Conservation (phyloP, 2,113 vertebrate genomes). For the Australoheros scitulus region DNA sequence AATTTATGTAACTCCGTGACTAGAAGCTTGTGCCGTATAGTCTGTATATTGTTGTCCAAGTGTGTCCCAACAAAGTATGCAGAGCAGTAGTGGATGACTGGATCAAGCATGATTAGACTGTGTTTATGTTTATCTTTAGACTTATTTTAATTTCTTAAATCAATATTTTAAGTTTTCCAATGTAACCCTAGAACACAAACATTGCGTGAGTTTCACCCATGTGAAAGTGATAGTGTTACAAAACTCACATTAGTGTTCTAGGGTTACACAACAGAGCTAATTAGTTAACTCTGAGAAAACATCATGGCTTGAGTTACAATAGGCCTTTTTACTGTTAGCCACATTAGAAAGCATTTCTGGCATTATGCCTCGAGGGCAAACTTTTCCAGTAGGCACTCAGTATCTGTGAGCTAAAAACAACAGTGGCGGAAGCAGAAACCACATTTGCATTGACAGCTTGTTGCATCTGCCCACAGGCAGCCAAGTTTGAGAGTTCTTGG, state of each 20-base stretch:
- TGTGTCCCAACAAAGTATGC: background rate
- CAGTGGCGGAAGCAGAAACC: background rate
- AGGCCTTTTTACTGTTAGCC: background rate
- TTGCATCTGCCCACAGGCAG: slow-evolving; percentile 40
- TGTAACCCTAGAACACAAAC: too few species aligned
- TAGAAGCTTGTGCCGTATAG: background rate
- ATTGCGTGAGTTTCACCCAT: too few species aligned
- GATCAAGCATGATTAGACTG: background rate
- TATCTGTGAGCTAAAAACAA: background rate
- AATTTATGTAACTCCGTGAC: background rate
- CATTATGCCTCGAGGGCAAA: background rate
- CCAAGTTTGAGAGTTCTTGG: slow-evolving; percentile 14
- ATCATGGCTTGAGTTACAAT: background rate
- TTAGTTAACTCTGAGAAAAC: background rate
- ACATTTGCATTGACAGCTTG: slow-evolving; percentile 38
- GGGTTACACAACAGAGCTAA: background rate
- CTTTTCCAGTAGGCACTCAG: background rate
- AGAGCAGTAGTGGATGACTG: background rate
- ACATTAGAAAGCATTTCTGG: background rate
- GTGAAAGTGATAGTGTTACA: too few species aligned
- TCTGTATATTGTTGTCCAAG: too few species aligned
- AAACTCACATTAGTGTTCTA: too few species aligned
- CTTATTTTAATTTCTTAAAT: background rate
- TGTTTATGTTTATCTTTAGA: background rate
- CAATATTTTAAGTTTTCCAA: background rate